Conservation (phyloP, 2,797 vertebrate species). For the Psittacula echo region DNA sequence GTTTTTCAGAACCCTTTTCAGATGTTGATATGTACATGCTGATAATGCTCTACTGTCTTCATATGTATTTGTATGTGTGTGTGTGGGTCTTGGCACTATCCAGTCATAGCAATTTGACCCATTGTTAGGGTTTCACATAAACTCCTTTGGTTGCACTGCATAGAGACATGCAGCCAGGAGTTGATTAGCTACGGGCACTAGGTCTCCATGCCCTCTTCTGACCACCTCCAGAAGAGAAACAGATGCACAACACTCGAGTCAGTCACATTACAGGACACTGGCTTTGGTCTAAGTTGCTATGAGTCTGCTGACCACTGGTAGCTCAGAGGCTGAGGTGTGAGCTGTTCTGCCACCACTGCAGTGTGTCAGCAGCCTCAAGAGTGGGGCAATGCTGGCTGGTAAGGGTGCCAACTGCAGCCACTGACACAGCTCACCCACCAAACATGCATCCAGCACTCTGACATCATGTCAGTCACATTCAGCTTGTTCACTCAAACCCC, state of each 20-base stretch:
- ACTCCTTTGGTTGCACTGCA: neutral
- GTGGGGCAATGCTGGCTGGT: neutral
- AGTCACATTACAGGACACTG: rapidly evolving
- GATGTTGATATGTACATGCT: too few species aligned
- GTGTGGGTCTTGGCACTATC: neutral
- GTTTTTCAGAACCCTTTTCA: neutral
- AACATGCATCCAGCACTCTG: neutral
- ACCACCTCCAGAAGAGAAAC: neutral
- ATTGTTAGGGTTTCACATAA: neutral
- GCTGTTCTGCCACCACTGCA: rapidly evolving
- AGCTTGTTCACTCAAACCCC: neutral
- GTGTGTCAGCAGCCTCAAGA: neutral
- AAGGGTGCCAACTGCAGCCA: neutral
- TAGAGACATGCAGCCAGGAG: neutral
- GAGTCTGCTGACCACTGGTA: rapidly evolving
- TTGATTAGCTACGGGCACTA: neutral
- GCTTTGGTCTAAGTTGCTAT: neutral
- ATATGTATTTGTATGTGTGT: neutral
- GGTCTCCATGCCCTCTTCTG: neutral
- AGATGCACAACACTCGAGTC: neutral
- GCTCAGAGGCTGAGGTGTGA: neutral
- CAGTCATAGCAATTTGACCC: neutral
- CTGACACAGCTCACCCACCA: neutral
- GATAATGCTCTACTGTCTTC: neutral
- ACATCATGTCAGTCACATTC: neutral